These are phyloP conservation scores for Myrmophylax atrothorax DNA, from an alignment of 2,113 vertebrate genomes.

Conservation along the genomic window DNA sequence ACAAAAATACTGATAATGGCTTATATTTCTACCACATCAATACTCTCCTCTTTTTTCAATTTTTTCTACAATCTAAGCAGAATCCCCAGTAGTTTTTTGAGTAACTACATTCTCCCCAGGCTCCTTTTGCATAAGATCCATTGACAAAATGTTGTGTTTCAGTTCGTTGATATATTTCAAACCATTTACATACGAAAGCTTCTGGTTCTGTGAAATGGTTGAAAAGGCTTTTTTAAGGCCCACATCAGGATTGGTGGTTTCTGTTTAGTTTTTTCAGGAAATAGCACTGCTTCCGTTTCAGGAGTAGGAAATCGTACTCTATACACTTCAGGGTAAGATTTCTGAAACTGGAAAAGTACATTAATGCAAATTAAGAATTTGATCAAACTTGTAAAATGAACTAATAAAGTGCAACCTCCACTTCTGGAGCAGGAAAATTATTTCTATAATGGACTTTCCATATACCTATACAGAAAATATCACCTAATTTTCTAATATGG, in stretches of 20 bases:
- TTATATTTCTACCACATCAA: not conserved
- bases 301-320: constrained; percentile 82
- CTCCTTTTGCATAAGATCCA: not conserved
- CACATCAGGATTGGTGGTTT: constrained; percentile 79
- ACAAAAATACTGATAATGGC: constrained; percentile 70
- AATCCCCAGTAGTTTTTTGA: not conserved
- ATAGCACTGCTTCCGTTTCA: constrained; percentile 79
- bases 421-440: not conserved
- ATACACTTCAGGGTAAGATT: constrained; percentile 85
- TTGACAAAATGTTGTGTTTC: not conserved
- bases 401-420: not conserved
- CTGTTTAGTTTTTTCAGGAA: constrained; percentile 79
- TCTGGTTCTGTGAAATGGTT: constrained; percentile 87
- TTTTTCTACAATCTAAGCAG: not conserved
- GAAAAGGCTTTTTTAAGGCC: constrained; percentile 83
- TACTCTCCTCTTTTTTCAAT: not conserved
- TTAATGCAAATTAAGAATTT: not conserved
- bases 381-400: not conserved
- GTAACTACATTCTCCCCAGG: not conserved
- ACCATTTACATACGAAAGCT: constrained; percentile 82
- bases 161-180: not conserved
- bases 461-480: not conserved
- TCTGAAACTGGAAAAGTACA: constrained; percentile 83
- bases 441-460: not conserved
- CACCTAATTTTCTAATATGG: not conserved